Evolutionary conservation across 1,140 invertebrate genomes (phyloP), one percentile per base, ranked within the genome.

Genomic region (Euschistus heros): DNA sequence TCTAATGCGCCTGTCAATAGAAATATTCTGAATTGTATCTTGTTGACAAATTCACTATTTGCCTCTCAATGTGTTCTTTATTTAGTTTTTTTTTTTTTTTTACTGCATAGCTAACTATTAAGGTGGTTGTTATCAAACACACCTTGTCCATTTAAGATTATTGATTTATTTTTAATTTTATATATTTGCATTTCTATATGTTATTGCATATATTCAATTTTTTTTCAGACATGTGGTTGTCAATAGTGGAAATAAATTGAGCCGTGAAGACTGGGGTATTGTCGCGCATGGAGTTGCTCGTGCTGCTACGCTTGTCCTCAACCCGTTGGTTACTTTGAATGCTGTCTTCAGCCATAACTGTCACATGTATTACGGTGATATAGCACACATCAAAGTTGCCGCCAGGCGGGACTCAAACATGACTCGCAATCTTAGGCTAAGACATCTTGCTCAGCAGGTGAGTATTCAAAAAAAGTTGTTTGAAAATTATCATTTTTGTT

Each of bases 381-480:
- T 89, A 65, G 91, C 91, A 3, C 91, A 92, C 67, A 91, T 97
- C 0, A 94, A 94, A 80, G 91, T 95, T 2, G 92, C 92, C 2
- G 92, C 92, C 0, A 80, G 92, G 30, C 83, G 87, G 67, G 92
- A 95, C 72, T 89, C 87, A 70, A 88, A 86, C 0, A 76, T 86
- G 10, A 84, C 86, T 70, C 90, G 94, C 72, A 86, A 87, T 70
- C 84, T 91, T 33, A 76, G 92, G 69, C 78, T 95, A 13, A 84
- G 87, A 69, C 89, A 92, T 46, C 80, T 96, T 67, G 88, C 92
- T 0, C 86, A 91, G 69, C 92, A 95, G 84, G 84, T 86, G 69
- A 37, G 33, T 37, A 6, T 37, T 37, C 8, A 10, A 4, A 6
- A 1, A 6, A 1, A 6, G 1, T 13, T 13, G 10, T 13, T 37